Evolutionary conservation across 2,113 vertebrate genomes (phyloP).

Genomic region (Mirza zaza): DNA sequence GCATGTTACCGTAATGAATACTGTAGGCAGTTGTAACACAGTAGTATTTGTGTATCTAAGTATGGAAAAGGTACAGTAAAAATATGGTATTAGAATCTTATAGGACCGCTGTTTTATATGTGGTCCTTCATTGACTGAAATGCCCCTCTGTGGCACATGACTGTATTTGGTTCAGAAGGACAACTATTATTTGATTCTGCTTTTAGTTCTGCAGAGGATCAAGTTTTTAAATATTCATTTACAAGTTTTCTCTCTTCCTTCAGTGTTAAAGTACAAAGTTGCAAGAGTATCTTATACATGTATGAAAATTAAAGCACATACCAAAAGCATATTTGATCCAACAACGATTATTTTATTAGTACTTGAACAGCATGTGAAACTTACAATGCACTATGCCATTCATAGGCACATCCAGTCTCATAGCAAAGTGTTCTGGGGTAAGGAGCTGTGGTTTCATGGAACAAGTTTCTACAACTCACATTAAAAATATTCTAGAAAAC

Average conservation of each 20-base stretch:
- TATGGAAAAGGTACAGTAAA: neutral
- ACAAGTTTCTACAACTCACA: neutral
- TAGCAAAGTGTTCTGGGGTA: neutral
- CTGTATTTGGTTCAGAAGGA: neutral
- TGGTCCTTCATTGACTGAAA: neutral
- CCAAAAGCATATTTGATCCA: neutral
- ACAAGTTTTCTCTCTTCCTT: neutral
- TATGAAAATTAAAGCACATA: neutral
- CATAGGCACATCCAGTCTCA: neutral
- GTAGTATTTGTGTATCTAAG: neutral
- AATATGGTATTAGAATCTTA: neutral
- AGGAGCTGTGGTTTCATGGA: neutral
- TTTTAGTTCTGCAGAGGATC: neutral
- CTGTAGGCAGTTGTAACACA: neutral
- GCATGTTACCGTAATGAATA: neutral
- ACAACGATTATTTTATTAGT: neutral
- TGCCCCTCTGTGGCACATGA: neutral
- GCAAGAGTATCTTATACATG: neutral
- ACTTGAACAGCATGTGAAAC: neutral
- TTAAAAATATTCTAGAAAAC: neutral
- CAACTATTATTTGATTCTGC: neutral
- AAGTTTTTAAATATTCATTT: neutral
- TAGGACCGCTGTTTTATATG: neutral
- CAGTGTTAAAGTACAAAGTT: neutral
- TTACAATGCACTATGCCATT: neutral